Evolutionary conservation across 30 jellyfish, hydroid and myxozoan species (phyloP), one percentile per base, ranked within the genome.

Genomic region (Cassiopea xamachana): DNA sequence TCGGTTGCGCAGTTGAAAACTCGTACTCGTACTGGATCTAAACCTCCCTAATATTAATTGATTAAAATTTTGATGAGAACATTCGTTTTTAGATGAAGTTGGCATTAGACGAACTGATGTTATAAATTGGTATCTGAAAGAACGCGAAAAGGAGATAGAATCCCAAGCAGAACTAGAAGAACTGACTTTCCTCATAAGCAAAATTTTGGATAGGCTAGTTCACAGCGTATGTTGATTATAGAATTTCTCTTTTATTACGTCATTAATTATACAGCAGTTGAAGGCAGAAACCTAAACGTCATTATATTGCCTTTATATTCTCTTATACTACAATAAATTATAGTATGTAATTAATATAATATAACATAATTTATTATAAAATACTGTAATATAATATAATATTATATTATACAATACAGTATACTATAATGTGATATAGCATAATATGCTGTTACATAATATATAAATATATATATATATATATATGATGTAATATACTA

Each of bases 101-200:
- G 98, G 93, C 1, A 75, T 93, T 43, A 92, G 98, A 55, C 85
- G 97, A 69, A 73, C 89, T 4, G 98, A 93, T 82, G 94, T 97
- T 27, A 92, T 93, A n/a, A 93, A 94, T 85, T 97, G 99, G 99
- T 97, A 97, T 77, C 64, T 97, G 69, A 91, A 94, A 79, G 97
- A 94, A n/a, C 93, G 74, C 17, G 99, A 97, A 69, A 85, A 91
- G 19, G 98, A 97, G 46, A 97, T 97, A 19, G 98, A 93, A 3
- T 84, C 96, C 46, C 97, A 91, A 70, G 98, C 96, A 4, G 97
- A 97, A 81, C 91, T 97, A 73, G 98, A 91, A 59, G 98, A 97
- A 61, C 97, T 91, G 80, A 97, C 99, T 14, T 93, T 90, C 47
- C 61, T 97, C 17, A 93, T 97, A 88, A 89, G 85, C 79, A 93